Evolutionary conservation across 2,888 invertebrate species (phyloP), one percentile per base, ranked within the genome.

Genomic region (Muscina levida): DNA sequence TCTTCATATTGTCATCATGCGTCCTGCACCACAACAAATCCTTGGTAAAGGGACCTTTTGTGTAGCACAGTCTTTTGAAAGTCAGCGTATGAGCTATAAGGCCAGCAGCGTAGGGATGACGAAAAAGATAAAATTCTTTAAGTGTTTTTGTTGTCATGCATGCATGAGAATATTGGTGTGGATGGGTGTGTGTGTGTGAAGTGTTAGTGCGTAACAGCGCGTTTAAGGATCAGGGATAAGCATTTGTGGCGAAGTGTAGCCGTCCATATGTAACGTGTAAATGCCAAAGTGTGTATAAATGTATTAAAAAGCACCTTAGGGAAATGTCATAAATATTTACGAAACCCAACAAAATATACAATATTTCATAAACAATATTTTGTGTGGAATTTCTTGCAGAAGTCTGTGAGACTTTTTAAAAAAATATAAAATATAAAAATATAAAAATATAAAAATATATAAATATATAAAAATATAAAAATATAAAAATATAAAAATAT

Each of bases 271-370:
- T 31, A 26, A 13, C 13, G 46, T 44, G 48, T 42, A 24, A 44
- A 22, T 53, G 22, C 13, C 53, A n/a, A 26, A 62, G 42, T 42
- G 62, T 62, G 62, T 67, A 39, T 15, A 51, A 66, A 77, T 48
- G 31, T 72, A 72, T 57, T 53, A 53, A 78, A 73, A 68, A 70
- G 26, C 72, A 57, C 78, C 73, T 65, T 42, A 13, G 78, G 78
- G 78, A 51, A 56, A 65, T 65, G 62, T 65, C 48, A 53, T 70
- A 65, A 70, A 73, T 73, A 59, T 66, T 53, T 70, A 70, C n/a
- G n/a, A n/a, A n/a, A n/a, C n/a, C n/a, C n/a, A n/a, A n/a, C n/a
- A n/a, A n/a, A 77, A 72, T 24, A 71, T 22, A 8, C 11, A 6
- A 13, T 56, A 10, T 13, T 59, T 19, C 37, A 17, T 39, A 37